Conservation (phyloP, 2,888 invertebrate species). For the Drosophila quinaria region DNA sequence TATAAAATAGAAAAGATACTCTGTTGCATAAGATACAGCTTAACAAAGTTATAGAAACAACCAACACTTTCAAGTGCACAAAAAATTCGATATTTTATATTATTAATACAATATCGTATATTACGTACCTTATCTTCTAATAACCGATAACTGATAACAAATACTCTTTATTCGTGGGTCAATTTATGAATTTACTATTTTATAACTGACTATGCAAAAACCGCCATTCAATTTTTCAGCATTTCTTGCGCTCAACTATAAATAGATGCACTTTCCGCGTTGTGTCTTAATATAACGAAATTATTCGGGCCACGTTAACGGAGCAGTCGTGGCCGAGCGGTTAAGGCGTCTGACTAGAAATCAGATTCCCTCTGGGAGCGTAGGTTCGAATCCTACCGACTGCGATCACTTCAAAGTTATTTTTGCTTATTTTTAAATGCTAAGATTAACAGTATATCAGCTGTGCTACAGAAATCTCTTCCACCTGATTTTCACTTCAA, state of each 20-base stretch:
- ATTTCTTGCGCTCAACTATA: background rate
- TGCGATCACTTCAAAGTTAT: slow-evolving; percentile 86
- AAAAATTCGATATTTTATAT: slow-evolving; percentile 1
- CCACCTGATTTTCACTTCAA: too few species aligned
- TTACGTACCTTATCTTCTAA: background rate
- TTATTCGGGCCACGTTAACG: accelerated
- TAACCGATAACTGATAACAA: background rate
- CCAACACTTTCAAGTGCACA: background rate
- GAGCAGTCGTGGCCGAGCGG: slow-evolving; percentile 70
- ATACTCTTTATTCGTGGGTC: background rate
- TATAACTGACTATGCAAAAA: background rate
- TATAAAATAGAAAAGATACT: background rate
- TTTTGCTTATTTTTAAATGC: background rate
- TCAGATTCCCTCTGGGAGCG: slow-evolving; percentile 93
- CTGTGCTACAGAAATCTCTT: too few species aligned
- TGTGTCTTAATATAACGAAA: background rate
- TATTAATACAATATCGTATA: background rate
- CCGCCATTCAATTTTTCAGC: background rate
- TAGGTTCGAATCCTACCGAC: slow-evolving; percentile 95
- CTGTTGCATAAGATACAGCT: slow-evolving; percentile 6
- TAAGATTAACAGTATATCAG: too few species aligned
- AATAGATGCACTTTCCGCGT: background rate
- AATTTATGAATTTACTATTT: slow-evolving; percentile 2
- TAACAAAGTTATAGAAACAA: slow-evolving; percentile 1
- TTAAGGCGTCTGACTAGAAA: slow-evolving; percentile 82